Evolutionary conservation across 2,888 invertebrate genomes (phyloP).

Genomic region (Chrysotoxum bicinctum): DNA sequence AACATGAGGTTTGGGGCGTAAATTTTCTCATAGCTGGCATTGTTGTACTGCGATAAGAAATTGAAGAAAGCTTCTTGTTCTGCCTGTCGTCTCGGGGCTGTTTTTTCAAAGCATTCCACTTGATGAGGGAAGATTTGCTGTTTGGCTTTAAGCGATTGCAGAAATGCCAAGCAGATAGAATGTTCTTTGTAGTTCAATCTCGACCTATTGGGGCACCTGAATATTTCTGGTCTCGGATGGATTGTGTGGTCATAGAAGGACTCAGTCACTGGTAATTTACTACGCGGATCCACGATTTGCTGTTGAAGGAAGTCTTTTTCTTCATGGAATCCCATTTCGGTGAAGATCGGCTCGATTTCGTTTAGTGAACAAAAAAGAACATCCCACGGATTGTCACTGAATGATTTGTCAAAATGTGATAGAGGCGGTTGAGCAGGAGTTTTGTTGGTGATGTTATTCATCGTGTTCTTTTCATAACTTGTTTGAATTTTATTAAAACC

Average conservation of each 20-base stretch:
- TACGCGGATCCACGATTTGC: conserved; percentile 77
- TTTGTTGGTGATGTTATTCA: not conserved
- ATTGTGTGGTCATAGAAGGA: conserved; percentile 73
- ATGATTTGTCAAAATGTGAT: conserved; percentile 76
- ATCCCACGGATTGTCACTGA: conserved; percentile 75
- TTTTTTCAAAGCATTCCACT: conserved; percentile 67
- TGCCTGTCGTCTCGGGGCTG: conserved; percentile 54
- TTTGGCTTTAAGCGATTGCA: conserved; percentile 73
- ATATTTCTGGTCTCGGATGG: conserved; percentile 53
- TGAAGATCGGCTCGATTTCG: conserved; percentile 75
- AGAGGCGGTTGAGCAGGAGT: conserved; percentile 74
- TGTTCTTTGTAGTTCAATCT: conserved; percentile 74
- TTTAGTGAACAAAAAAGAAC: conserved; percentile 75
- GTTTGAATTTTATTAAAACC: not conserved
- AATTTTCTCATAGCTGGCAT: conserved; percentile 73
- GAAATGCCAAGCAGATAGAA: conserved; percentile 74
- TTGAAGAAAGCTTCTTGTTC: conserved; percentile 75
- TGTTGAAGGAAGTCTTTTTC: conserved; percentile 7
- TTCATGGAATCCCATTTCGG: conserved; percentile 54
- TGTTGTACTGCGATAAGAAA: conserved; percentile 74
- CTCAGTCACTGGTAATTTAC: conserved; percentile 52
- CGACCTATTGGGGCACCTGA: conserved; percentile 74
- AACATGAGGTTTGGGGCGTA: conserved; percentile 74
- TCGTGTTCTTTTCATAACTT: not conserved
- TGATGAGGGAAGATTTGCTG: conserved; percentile 33